Base-by-base conservation (phyloP, 30 jellyfish, hydroid and myxozoan species). In the Morbakka virulenta region DNA sequence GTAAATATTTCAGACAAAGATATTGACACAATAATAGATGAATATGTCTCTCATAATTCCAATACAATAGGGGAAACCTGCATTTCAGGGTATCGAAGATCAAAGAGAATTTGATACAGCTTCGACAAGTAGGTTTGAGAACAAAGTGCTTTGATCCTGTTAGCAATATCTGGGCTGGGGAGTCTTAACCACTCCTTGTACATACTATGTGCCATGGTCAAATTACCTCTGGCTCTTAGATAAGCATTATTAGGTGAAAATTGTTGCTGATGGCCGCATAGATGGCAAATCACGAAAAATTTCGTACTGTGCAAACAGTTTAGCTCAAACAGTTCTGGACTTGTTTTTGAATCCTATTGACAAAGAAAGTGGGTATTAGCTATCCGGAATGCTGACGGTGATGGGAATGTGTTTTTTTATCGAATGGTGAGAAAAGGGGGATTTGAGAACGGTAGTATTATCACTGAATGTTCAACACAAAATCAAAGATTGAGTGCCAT, bases 381-480 rank as follows among this genome's bases (percentile, higher is more conserved):
- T 87, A 2, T 81, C 93, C 22, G 29, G 93, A 25, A 81, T 81
- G 93, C 69, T 32, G 33, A 26, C 63, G 83, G 87, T 0, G 87
- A 57, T 1, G 87, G 63, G 30, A 69, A 80, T 57, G 71, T 30
- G 13, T 32, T 27, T 22, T 26, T 80, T 9, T 80, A 80, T 69
- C 80, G 50, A 21, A 35, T 65, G 86, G 89, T 77, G 14, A 30
- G 50, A 1, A 25, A n/a, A 13, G 9, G 77, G 14, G 89, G 89
- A 2, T 31, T n/a, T 3, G 78, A 52, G 14, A 25, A 52, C 20
- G 50, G 80, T 12, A 80, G 86, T 35, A 30, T 63, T 35, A 32
- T 65, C 20, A 75, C 89, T 27, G 89, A 74, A 3, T 26, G 76
- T 13, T 64, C 87, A 14, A 69, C 87, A 11, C 11, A 36, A 20